Evolutionary conservation across 2,797 vertebrate genomes (phyloP).

Genomic region (Decapterus maruadsi): DNA sequence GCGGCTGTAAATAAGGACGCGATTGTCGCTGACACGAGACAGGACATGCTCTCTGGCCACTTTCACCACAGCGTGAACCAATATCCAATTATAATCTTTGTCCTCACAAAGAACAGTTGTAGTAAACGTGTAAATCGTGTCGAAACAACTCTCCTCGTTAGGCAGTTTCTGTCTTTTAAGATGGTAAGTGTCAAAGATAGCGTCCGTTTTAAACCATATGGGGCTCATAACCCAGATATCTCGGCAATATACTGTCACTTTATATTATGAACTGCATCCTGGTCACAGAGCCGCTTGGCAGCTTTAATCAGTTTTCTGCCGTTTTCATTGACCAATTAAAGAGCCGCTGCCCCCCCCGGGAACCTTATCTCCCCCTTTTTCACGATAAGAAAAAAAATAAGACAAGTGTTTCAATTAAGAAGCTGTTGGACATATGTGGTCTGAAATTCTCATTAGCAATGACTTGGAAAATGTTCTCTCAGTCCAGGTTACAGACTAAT

Average conservation of each 20-base stretch:
- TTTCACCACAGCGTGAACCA: not conserved
- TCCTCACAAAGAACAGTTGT: not conserved
- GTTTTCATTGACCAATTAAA: conserved; percentile 31
- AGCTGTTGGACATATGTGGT: conserved; percentile 3
- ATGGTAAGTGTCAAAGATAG: not conserved
- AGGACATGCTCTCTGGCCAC: conserved; percentile 17
- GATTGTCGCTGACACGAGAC: conserved; percentile 20
- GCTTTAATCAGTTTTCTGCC: conserved; percentile 35
- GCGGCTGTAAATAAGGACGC: conserved; percentile 20
- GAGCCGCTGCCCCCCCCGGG: not conserved
- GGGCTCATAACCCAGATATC: not conserved
- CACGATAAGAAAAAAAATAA: conserved; percentile 2
- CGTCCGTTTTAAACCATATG: not conserved
- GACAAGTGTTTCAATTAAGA: conserved; percentile 35
- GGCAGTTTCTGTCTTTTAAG: not conserved
- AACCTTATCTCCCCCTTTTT: conserved; percentile 15
- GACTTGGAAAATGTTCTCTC: conserved; percentile 14
- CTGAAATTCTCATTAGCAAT: conserved; percentile 22
- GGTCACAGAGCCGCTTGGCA: conserved; percentile 6
- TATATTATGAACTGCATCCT: not conserved
- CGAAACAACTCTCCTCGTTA: not conserved
- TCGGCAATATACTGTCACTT: not conserved
- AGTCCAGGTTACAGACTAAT: conserved; percentile 18
- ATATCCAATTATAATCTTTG: not conserved
- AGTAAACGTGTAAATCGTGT: not conserved